Evolutionary conservation across 2,797 vertebrate genomes (phyloP).

Genomic region (Iguana delicatissima): DNA sequence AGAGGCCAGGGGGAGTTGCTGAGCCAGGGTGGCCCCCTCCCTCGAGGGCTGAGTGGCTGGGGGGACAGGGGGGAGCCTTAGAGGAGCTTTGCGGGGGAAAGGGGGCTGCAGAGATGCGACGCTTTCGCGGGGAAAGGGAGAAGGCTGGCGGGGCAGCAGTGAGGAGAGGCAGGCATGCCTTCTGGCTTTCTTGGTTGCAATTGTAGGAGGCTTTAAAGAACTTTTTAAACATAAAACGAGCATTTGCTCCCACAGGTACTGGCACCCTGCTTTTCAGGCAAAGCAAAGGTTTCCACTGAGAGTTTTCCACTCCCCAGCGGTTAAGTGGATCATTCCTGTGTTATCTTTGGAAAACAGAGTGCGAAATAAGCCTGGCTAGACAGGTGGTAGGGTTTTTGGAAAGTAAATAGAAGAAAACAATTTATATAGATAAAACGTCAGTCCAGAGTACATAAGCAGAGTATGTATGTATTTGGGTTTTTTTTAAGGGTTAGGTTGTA

Average conservation of each 20-base stretch:
- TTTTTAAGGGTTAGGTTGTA: no score
- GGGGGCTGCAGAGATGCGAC: neutral
- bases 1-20: neutral
- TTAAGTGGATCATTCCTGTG: neutral
- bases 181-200: no score
- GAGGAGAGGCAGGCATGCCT: neutral
- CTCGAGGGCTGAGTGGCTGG: no score
- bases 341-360: neutral
- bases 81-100: neutral
- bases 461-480: rapidly evolving
- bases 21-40: no score
- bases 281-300: neutral
- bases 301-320: rapidly evolving
- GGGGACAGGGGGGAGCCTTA: neutral
- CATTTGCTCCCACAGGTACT: no score
- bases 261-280: neutral
- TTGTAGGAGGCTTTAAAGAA: no score
- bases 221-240: no score
- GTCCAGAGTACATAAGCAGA: neutral
- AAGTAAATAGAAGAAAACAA: neutral
- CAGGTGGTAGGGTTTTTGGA: neutral
- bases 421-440: neutral
- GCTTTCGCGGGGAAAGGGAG: no score
- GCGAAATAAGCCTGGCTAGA: neutral
- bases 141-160: no score